phyloP scores from a whole-genome alignment of 2,888 invertebrate species.

The Chaetogeoica ovagalla region DNA sequence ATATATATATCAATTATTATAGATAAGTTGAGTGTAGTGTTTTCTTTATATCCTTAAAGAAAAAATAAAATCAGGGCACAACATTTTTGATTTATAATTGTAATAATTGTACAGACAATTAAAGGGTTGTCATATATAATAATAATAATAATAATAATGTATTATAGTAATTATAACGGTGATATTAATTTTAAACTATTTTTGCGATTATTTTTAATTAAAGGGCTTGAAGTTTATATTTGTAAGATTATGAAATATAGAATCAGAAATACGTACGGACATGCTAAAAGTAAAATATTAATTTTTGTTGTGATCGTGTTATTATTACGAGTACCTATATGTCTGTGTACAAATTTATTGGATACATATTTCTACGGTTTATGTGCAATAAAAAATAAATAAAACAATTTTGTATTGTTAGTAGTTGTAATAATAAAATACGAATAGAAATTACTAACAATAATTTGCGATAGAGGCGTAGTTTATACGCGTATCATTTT shows the following conservation, averaged over 20 bases:
- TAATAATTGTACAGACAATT: no score
- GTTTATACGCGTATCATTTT: no score
- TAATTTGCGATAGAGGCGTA: neutral
- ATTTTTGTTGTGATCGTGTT: neutral
- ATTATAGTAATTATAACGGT: no score
- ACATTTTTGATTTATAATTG: no score
- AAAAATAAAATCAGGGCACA: no score
- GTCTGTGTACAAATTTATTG: neutral
- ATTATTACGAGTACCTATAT: neutral
- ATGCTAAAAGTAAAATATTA: neutral
- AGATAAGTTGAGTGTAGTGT: neutral
- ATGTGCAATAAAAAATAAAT: slow-evolving; percentile 1
- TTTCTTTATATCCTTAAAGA: neutral
- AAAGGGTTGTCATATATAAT: no score
- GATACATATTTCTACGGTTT: neutral
- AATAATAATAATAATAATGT: no score
- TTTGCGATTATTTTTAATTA: no score
- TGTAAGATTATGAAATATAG: neutral
- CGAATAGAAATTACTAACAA: neutral
- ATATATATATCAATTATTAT: no score
- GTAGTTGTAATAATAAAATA: neutral
- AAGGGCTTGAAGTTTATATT: neutral
- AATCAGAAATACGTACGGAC: neutral
- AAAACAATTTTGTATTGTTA: neutral
- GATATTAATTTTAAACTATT: no score